Evolutionary conservation across 2,888 invertebrate genomes (phyloP), one percentile per base, ranked within the genome.

Genomic region (Folsomia manolachei): DNA sequence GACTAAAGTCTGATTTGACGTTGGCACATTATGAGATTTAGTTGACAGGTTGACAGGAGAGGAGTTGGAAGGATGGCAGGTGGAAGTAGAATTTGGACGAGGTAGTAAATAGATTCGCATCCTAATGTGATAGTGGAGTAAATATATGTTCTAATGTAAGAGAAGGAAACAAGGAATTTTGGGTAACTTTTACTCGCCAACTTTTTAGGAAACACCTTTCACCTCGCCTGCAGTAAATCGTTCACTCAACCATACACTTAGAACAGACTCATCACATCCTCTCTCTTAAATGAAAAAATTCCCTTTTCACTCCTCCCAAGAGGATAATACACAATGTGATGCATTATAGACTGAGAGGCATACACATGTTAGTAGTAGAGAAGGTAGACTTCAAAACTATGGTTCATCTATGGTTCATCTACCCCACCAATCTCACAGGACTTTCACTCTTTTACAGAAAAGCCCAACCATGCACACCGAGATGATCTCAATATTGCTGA

Each of bases 401-500:
- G 9, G 39, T 14, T 39, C 7, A 39, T 39, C 7, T 39, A 4
- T 39, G 4, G 39, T 39, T n/a, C n/a, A 39, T 9, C 39, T 39
- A 39, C 4, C 14, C 14, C 39, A 39, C 21, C 56, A 56, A 56
- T 56, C 56, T 56, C 21, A 56, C 56, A 56, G 21, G 21, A 56
- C 21, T 18, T 19, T 56, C 19, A 11, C 21, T n/a, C 21, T 56
- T 64, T 27, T 19, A 26, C 24, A 67, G 67, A 67, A 21, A 67
- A 56, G 27, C 56, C 26, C n/a, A 67, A 52, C 56, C 56, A 67
- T n/a, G 60, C 21, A 39, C 66, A 65, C 51, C 69, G 63, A 68
- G 77, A 73, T 73, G 75, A 71, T 70, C 71, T 72, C 69, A 77
- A 74, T 72, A 77, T 74, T 63, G 65, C 72, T 53, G 77, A 78